A percentile compares a stretch with the other conserved stretches of the same genome.
These are phyloP conservation scores for Pristionchus exspectatus DNA, from an alignment of 2,888 invertebrate genomes.

Conservation along the genomic window DNA sequence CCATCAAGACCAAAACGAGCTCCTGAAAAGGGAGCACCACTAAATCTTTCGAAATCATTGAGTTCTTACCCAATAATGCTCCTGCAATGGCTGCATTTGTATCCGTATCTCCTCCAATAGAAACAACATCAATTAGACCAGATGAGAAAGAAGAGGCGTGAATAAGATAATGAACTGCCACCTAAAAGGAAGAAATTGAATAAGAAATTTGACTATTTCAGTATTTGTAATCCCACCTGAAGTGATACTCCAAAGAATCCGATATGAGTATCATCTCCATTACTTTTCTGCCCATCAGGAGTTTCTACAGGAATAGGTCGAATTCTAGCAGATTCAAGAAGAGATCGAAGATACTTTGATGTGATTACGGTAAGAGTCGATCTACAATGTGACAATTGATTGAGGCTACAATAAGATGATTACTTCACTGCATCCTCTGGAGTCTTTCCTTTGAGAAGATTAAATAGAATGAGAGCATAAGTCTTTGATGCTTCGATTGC, in stretches of 20 bases:
- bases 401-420: background rate
- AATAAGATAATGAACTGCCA: slow-evolving; percentile 3
- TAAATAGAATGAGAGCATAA: background rate
- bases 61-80: slow-evolving; percentile 45
- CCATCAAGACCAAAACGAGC: slow-evolving; percentile 51
- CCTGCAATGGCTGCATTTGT: slow-evolving; percentile 49
- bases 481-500: slow-evolving; percentile 17
- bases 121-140: slow-evolving; percentile 8
- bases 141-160: slow-evolving; percentile 34
- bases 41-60: background rate
- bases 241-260: slow-evolving; percentile 52
- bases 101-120: slow-evolving; percentile 53
- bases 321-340: background rate
- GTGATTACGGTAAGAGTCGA: background rate
- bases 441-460: slow-evolving; percentile 45
- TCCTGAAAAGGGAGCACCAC: background rate
- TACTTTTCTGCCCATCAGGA: background rate
- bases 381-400: background rate
- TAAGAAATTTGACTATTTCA: background rate
- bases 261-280: slow-evolving; percentile 39
- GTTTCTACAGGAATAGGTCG: background rate
- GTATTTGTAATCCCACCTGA: slow-evolving; percentile 5
- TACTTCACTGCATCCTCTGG: slow-evolving; percentile 17
- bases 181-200: background rate
- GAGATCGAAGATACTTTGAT: background rate